Evolutionary conservation across 2,888 invertebrate genomes (phyloP).

Genomic region (Drosophila seclusa): DNA sequence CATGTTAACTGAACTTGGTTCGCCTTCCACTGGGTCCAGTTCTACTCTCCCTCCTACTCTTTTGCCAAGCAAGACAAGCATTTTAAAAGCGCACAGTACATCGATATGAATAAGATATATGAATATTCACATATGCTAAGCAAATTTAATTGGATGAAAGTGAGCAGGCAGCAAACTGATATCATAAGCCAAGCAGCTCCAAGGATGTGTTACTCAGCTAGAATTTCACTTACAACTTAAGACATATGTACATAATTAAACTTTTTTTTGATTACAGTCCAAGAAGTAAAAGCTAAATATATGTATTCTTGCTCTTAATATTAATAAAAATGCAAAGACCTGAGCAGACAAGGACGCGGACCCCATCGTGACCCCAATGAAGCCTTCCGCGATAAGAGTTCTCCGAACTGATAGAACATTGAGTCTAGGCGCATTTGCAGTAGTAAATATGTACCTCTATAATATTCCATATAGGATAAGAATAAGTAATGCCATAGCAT

Average conservation of each 20-base stretch:
- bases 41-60: not conserved
- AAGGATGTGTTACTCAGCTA: not conserved
- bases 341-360: not conserved
- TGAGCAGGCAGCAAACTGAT: conserved; percentile 24
- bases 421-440: not conserved
- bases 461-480: not conserved
- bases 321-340: not conserved
- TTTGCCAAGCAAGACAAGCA: conserved; percentile 34
- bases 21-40: conserved; percentile 5
- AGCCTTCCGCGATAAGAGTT: not conserved
- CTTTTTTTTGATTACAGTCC: not conserved
- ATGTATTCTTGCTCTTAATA: not conserved
- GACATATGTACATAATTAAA: not conserved
- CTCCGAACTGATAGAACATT: not conserved
- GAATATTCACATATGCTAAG: conserved; percentile 43
- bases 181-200: not conserved
- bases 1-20: conserved; percentile 41
- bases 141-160: conserved; percentile 45
- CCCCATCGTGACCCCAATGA: not conserved
- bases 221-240: not conserved
- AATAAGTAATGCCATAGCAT: not conserved
- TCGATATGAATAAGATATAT: conserved; percentile 61
- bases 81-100: conserved; percentile 52
- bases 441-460: not conserved
- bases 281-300: no score